phyloP scores from a whole-genome alignment of 1,140 invertebrate species.

The Drosophila pachea region DNA sequence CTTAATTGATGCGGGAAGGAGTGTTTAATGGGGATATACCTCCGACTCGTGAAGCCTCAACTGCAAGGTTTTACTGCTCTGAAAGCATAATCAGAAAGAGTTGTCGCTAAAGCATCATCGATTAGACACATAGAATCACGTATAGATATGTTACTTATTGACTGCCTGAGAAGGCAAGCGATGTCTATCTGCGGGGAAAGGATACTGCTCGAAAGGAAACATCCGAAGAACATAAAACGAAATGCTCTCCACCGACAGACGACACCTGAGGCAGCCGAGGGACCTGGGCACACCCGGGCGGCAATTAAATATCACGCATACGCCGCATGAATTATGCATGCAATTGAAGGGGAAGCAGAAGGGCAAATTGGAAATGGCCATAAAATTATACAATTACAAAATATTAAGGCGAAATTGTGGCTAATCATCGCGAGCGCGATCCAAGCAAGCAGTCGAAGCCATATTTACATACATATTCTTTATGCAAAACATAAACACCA shows the following conservation, averaged over 20 bases:
- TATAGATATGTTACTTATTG: no score
- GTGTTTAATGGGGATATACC: no score
- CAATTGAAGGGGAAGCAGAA: slow-evolving; percentile 33
- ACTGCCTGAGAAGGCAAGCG: no score
- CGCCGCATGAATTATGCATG: slow-evolving; percentile 71
- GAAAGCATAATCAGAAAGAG: no score
- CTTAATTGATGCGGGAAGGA: no score
- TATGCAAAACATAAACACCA: slow-evolving; percentile 68
- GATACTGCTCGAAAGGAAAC: slow-evolving; percentile 7
- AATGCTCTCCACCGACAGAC: slow-evolving; percentile 12
- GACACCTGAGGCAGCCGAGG: slow-evolving; percentile 6
- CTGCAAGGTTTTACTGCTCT: no score
- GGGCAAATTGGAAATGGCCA: slow-evolving; percentile 59
- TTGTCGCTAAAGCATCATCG: no score
- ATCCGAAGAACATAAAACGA: slow-evolving; percentile 14
- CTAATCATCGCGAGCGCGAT: slow-evolving; percentile 60
- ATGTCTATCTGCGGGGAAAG: no score
- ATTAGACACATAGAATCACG: no score
- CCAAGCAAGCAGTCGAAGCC: slow-evolving; percentile 23
- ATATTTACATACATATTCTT: slow-evolving; percentile 36
- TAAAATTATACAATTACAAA: slow-evolving; percentile 77
- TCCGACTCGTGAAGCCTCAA: no score
- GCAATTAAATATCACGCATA: slow-evolving; percentile 75
- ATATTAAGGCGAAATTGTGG: slow-evolving; percentile 71
- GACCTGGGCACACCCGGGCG: slow-evolving; percentile 22